Percentiles rank a stretch among this genome's conserved stretches.
Conservation (phyloP, 1,140 invertebrate species). For the Drosophila dunni region DNA sequence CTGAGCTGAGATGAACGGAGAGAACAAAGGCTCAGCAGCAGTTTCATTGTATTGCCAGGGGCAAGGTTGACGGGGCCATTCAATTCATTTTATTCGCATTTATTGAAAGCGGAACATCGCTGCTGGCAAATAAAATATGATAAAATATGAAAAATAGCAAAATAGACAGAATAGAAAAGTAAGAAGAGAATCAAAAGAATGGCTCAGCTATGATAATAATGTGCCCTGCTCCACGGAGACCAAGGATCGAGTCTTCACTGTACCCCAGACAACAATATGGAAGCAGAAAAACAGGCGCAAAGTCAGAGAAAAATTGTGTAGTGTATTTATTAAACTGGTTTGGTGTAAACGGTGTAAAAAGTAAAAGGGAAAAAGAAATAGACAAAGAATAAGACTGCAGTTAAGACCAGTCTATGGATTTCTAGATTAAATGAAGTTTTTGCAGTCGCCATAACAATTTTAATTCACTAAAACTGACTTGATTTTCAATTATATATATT, state of each 20-base stretch:
- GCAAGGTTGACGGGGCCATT: slow-evolving; percentile 66
- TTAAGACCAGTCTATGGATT: neutral
- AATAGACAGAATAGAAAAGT: neutral
- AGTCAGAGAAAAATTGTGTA: slow-evolving; percentile 1
- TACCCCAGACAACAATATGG: slow-evolving; percentile 25
- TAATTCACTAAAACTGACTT: too few relatives aligned
- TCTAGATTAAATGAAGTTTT: neutral
- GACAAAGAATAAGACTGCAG: too few relatives aligned
- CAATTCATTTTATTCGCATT: slow-evolving; percentile 72
- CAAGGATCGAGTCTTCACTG: slow-evolving; percentile 51
- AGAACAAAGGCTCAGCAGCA: slow-evolving; percentile 23
- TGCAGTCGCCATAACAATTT: too few relatives aligned
- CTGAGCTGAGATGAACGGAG: neutral
- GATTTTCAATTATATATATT: too few relatives aligned
- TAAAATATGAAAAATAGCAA: slow-evolving; percentile 54
- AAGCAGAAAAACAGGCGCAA: slow-evolving; percentile 3
- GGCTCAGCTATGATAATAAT: slow-evolving; percentile 43
- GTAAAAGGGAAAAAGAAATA: neutral
- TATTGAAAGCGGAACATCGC: slow-evolving; percentile 68
- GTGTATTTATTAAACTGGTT: slow-evolving; percentile 11
- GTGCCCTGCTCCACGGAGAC: slow-evolving; percentile 29
- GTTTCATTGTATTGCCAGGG: slow-evolving; percentile 32
- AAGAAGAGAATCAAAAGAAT: slow-evolving; percentile 8
- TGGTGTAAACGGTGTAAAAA: neutral
- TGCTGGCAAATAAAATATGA: slow-evolving; percentile 65